Percentiles rank a stretch among this genome's conserved stretches.
Evolutionary conservation across 2,113 vertebrate genomes (phyloP).

Genomic region (Poeciliopsis occidentalis): DNA sequence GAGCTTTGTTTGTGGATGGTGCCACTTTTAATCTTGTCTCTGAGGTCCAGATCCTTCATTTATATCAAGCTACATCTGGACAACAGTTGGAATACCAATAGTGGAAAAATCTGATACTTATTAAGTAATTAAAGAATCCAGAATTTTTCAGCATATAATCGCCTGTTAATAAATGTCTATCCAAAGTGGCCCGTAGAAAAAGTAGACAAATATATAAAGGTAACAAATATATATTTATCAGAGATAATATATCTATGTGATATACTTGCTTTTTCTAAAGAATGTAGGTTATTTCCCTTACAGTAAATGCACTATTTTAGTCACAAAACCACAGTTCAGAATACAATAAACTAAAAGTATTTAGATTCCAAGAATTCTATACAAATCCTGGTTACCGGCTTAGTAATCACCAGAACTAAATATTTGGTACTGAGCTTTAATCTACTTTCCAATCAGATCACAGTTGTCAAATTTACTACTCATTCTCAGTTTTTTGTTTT

Average conservation of each 20-base stretch:
- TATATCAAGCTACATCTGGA: background rate
- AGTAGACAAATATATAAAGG: background rate
- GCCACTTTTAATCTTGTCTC: background rate
- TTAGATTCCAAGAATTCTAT: background rate
- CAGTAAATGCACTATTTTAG: background rate
- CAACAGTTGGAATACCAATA: background rate
- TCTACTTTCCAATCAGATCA: background rate
- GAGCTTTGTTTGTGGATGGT: too few relatives aligned
- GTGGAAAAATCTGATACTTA: background rate
- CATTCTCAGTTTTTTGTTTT: background rate
- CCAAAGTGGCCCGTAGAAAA: background rate
- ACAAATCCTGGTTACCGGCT: slow-evolving; percentile 3
- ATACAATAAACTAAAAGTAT: background rate
- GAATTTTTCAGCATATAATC: background rate
- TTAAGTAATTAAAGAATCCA: background rate
- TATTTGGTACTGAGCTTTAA: slow-evolving; percentile 11
- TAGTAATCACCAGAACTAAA: slow-evolving; percentile 1
- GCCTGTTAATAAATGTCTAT: background rate
- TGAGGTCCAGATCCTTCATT: background rate
- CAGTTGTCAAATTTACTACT: background rate
- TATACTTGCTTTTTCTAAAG: background rate
- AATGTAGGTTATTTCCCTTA: background rate
- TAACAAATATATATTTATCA: background rate
- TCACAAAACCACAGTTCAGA: background rate
- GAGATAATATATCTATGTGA: background rate